These are phyloP conservation scores for Atractosteus spatula DNA, from an alignment of 2,113 vertebrate genomes.

Conservation along the genomic window DNA sequence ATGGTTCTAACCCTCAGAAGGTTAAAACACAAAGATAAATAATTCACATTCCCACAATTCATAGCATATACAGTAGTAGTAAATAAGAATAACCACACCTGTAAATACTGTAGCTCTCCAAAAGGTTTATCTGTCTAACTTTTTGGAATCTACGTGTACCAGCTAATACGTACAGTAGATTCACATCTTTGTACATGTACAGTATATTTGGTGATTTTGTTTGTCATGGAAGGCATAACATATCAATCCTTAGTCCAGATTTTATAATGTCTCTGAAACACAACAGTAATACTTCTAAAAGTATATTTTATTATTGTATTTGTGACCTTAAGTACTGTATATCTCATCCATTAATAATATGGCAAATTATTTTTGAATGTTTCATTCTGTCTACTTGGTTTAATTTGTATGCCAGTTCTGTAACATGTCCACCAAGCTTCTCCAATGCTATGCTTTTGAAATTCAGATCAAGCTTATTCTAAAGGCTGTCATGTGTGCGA, in stretches of 20 bases:
- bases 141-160: too few relatives aligned
- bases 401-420: constrained; percentile 12
- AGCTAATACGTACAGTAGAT: too few relatives aligned
- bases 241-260: neutral
- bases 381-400: constrained; percentile 15
- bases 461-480: constrained; percentile 25
- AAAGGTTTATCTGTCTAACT: too few relatives aligned
- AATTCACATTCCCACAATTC: neutral
- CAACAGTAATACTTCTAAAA: constrained; percentile 13
- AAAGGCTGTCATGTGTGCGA: constrained; percentile 15
- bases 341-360: constrained; percentile 11
- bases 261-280: constrained; percentile 4
- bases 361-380: constrained; percentile 9
- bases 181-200: too few relatives aligned
- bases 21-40: neutral
- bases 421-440: constrained; percentile 15
- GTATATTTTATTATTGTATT: neutral
- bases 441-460: constrained; percentile 22
- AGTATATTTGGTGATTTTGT: too few relatives aligned
- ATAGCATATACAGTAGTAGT: too few relatives aligned
- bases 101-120: too few relatives aligned
- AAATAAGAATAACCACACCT: too few relatives aligned
- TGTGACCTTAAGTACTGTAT: neutral
- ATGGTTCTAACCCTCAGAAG: too few relatives aligned
- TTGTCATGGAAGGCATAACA: too few relatives aligned